Conservation (phyloP, 2,888 invertebrate species). For the Lamellibrachia columna region DNA sequence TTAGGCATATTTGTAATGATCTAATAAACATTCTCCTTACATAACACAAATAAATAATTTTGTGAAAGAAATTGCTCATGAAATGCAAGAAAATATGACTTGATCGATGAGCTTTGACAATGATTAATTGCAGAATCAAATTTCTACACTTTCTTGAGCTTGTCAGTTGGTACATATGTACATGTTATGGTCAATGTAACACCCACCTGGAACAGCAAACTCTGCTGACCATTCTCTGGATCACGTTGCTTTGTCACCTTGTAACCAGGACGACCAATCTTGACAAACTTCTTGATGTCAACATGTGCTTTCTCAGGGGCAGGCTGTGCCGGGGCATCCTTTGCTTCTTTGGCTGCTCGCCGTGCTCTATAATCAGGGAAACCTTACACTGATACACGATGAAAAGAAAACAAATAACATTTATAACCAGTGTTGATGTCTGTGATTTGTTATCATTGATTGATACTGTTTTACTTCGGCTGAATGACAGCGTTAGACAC, state of each 20-base stretch:
- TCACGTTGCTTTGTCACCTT: constrained; percentile 98
- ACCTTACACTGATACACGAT: neutral
- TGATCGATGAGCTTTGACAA: too few species aligned
- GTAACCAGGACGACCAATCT: constrained; percentile 98
- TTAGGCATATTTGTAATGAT: too few species aligned
- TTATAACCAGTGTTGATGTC: neutral
- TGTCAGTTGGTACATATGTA: too few species aligned
- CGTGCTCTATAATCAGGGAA: constrained; percentile 72
- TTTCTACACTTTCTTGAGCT: too few species aligned
- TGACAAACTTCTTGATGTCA: constrained; percentile 98
- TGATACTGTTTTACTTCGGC: neutral
- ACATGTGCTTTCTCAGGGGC: constrained; percentile 96
- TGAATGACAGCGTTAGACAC: too few species aligned
- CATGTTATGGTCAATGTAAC: neutral
- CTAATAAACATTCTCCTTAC: too few species aligned
- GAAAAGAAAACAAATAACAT: neutral
- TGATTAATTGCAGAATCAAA: too few species aligned
- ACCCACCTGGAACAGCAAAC: constrained; percentile 85
- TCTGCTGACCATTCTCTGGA: constrained; percentile 94
- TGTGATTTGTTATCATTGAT: neutral
- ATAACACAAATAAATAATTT: too few species aligned
- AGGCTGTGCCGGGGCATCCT: constrained; percentile 92
- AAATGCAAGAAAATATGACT: too few species aligned
- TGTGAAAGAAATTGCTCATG: too few species aligned
- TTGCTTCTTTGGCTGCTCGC: constrained; percentile 97